Percentiles rank a stretch among this genome's conserved stretches.
These are phyloP conservation scores for Pseudorasbora parva DNA, from an alignment of 2,113 vertebrate species.

Conservation along the genomic window DNA sequence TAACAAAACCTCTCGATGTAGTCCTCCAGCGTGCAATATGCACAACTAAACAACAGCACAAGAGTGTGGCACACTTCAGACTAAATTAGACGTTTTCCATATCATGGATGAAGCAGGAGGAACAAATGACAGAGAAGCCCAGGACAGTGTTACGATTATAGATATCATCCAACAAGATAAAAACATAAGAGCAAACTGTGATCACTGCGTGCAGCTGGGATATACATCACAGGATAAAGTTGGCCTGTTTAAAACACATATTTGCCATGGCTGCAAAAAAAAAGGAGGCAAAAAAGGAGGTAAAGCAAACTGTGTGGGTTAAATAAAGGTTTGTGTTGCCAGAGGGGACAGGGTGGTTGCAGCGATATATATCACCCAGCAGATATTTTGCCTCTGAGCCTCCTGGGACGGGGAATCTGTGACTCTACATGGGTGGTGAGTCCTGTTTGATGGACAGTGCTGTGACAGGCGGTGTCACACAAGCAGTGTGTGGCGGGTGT, in stretches of 20 bases:
- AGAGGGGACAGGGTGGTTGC: slow-evolving; percentile 40
- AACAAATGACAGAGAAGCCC: slow-evolving; percentile 14
- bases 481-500: slow-evolving; percentile 64
- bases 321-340: slow-evolving; percentile 39
- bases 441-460: slow-evolving; percentile 65
- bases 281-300: background rate
- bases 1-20: slow-evolving; percentile 24
- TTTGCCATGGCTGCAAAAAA: slow-evolving; percentile 3
- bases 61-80: slow-evolving; percentile 32
- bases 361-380: slow-evolving; percentile 40
- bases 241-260: slow-evolving; percentile 38
- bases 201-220: background rate
- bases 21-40: slow-evolving; percentile 26
- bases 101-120: background rate
- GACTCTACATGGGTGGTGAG: slow-evolving; percentile 31
- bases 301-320: slow-evolving; percentile 30
- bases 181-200: slow-evolving; percentile 10
- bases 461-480: slow-evolving; percentile 69
- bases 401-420: slow-evolving; percentile 25
- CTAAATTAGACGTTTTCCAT: slow-evolving; percentile 24
- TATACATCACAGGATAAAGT: slow-evolving; percentile 33
- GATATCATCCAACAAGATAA: slow-evolving; percentile 30
- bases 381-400: slow-evolving; percentile 38
- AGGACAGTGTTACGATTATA: background rate
- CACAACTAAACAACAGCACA: slow-evolving; percentile 33